Evolutionary conservation across 1,140 invertebrate species (phyloP).

Genomic region (Frieseomelitta varia): DNA sequence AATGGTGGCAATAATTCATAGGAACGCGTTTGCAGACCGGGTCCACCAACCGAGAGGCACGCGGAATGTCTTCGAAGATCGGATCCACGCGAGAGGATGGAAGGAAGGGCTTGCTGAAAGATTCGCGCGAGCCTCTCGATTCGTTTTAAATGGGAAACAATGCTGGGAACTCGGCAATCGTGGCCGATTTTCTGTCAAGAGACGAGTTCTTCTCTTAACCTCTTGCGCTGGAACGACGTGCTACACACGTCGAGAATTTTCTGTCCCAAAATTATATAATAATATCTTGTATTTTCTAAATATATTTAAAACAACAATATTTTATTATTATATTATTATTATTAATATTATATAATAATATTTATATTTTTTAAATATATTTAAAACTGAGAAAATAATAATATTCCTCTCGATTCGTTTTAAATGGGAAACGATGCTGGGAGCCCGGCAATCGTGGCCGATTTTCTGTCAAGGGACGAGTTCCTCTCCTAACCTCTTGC

Average conservation of each 20-base stretch:
- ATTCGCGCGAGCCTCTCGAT: conserved; percentile 7
- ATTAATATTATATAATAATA: too few relatives aligned
- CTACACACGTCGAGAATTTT: too few relatives aligned
- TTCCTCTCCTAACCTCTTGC: too few relatives aligned
- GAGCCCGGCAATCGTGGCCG: not conserved
- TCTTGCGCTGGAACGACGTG: too few relatives aligned
- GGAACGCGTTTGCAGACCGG: conserved; percentile 41
- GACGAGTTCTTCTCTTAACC: too few relatives aligned
- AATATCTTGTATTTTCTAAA: too few relatives aligned
- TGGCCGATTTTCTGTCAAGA: not conserved
- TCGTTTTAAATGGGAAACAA: conserved; percentile 15
- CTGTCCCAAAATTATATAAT: too few relatives aligned
- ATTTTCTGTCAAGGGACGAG: not conserved
- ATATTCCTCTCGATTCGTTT: too few relatives aligned
- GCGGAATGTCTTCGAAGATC: conserved; percentile 37
- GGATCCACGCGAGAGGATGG: conserved; percentile 12
- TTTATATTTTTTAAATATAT: too few relatives aligned
- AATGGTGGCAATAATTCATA: conserved; percentile 53
- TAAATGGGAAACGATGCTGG: not conserved
- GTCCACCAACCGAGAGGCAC: not conserved
- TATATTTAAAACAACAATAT: too few relatives aligned
- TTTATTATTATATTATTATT: too few relatives aligned
- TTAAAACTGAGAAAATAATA: too few relatives aligned
- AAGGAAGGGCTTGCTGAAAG: conserved; percentile 1
- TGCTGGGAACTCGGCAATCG: not conserved